These are phyloP conservation scores for Falco novaeseelandiae DNA, from an alignment of 2,797 vertebrate species.

Conservation along the genomic window DNA sequence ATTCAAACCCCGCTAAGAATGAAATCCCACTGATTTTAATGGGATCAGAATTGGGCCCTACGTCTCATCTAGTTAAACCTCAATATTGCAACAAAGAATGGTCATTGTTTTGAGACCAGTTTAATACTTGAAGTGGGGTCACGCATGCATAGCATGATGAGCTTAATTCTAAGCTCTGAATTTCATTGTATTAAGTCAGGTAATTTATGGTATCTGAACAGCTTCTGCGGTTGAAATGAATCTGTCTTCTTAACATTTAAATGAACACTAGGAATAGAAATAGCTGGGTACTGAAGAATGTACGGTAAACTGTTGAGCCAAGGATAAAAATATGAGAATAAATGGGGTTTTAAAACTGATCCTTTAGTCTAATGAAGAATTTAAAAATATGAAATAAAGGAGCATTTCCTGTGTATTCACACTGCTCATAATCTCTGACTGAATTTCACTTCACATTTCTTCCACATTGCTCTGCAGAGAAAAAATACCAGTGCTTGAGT, in stretches of 20 bases:
- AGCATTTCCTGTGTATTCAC: not conserved
- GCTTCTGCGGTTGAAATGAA: constrained; percentile 9
- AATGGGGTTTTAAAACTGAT: not conserved
- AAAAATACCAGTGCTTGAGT: not conserved
- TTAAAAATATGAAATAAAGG: not conserved
- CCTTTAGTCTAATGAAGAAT: not conserved
- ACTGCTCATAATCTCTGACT: not conserved
- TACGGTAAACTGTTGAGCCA: constrained; percentile 3
- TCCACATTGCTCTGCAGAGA: not conserved
- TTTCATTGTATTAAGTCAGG: constrained; percentile 34
- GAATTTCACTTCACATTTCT: not conserved
- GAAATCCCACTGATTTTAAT: constrained; percentile 43
- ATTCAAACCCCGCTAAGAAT: constrained; percentile 57
- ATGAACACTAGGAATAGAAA: constrained; percentile 7
- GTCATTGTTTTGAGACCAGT: constrained; percentile 39
- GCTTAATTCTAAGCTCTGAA: constrained; percentile 42
- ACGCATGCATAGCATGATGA: constrained; percentile 26
- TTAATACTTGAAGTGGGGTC: constrained; percentile 44
- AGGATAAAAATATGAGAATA: not conserved
- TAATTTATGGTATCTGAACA: constrained; percentile 29
- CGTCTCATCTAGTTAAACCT: constrained; percentile 19
- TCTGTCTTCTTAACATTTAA: constrained; percentile 43
- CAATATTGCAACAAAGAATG: constrained; percentile 35
- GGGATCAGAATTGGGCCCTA: not conserved
- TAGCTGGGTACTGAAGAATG: not conserved